Conservation (phyloP, 2,113 vertebrate species). For the Polyodon spathula region DNA sequence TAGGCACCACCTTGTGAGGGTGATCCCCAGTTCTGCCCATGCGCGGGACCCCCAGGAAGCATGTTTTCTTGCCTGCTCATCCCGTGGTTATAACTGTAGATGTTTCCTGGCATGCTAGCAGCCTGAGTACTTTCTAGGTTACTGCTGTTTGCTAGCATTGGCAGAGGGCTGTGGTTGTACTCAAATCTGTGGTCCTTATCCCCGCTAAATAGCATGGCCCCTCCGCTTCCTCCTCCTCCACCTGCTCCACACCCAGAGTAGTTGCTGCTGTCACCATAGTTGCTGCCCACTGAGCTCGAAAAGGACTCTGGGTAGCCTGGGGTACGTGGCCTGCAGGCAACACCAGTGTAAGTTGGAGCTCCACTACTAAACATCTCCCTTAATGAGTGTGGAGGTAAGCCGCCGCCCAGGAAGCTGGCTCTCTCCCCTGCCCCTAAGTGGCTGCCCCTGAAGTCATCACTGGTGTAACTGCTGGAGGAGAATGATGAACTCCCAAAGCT, state of each 20-base stretch:
- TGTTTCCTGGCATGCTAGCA: conserved; percentile 54
- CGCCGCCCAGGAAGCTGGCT: conserved; percentile 55
- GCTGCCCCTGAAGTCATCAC: conserved; percentile 60
- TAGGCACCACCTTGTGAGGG: conserved; percentile 77
- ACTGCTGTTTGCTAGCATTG: conserved; percentile 54
- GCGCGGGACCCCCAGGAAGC: conserved; percentile 59
- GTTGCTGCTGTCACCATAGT: conserved; percentile 23
- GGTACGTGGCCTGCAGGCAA: conserved; percentile 46
- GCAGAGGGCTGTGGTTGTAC: conserved; percentile 82
- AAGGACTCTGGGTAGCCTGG: conserved; percentile 70
- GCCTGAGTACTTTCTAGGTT: conserved; percentile 51
- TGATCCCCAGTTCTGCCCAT: conserved; percentile 80
- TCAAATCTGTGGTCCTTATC: conserved; percentile 97
- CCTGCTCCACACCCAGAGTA: neutral
- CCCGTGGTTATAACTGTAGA: conserved; percentile 78
- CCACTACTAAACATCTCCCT: conserved; percentile 65
- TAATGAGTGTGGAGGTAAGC: conserved; percentile 47
- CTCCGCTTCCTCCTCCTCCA: neutral
- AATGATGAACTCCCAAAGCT: conserved; percentile 67
- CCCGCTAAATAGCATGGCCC: conserved; percentile 76
- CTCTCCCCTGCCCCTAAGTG: conserved; percentile 67
- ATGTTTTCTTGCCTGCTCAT: conserved; percentile 70
- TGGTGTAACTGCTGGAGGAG: conserved; percentile 54
- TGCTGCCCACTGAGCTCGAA: conserved; percentile 52
- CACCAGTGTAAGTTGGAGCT: conserved; percentile 61